phyloP scores from a whole-genome alignment of 2,113 vertebrate genomes.

The Pipa parva region DNA sequence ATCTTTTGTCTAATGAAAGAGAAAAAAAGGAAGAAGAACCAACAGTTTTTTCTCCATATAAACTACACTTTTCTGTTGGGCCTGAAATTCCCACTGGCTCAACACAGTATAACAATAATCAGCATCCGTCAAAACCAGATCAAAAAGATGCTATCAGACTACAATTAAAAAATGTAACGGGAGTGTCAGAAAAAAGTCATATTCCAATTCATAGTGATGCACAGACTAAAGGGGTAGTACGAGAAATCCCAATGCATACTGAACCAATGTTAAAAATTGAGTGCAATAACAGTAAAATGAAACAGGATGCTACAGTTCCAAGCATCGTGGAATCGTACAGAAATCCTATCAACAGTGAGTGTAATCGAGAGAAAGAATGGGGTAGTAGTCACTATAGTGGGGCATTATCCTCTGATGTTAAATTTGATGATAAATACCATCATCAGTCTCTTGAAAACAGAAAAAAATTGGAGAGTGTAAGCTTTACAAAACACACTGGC shows the following conservation, averaged over 20 bases:
- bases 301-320: slow-evolving; percentile 57
- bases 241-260: slow-evolving; percentile 46
- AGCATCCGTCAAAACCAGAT: neutral
- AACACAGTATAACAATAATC: slow-evolving; percentile 46
- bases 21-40: slow-evolving; percentile 59
- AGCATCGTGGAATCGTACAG: slow-evolving; percentile 56
- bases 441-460: slow-evolving; percentile 41
- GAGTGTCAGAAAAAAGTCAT: slow-evolving; percentile 50
- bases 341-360: slow-evolving; percentile 48
- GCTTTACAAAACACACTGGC: slow-evolving; percentile 49
- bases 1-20: slow-evolving; percentile 9
- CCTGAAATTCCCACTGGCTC: slow-evolving; percentile 47
- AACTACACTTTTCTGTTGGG: slow-evolving; percentile 45
- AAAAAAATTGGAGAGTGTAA: slow-evolving; percentile 44
- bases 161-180: slow-evolving; percentile 41
- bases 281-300: slow-evolving; percentile 48
- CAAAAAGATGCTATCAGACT: slow-evolving; percentile 47
- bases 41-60: slow-evolving; percentile 53
- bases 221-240: slow-evolving; percentile 45
- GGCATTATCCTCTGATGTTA: slow-evolving; percentile 40
- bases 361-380: slow-evolving; percentile 2
- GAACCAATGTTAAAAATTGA: slow-evolving; percentile 41
- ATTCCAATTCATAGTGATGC: slow-evolving; percentile 42
- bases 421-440: slow-evolving; percentile 48
- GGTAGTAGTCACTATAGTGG: slow-evolving; percentile 45